Evolutionary conservation across 1,140 invertebrate genomes (phyloP).

Genomic region (Drosophila bocqueti): DNA sequence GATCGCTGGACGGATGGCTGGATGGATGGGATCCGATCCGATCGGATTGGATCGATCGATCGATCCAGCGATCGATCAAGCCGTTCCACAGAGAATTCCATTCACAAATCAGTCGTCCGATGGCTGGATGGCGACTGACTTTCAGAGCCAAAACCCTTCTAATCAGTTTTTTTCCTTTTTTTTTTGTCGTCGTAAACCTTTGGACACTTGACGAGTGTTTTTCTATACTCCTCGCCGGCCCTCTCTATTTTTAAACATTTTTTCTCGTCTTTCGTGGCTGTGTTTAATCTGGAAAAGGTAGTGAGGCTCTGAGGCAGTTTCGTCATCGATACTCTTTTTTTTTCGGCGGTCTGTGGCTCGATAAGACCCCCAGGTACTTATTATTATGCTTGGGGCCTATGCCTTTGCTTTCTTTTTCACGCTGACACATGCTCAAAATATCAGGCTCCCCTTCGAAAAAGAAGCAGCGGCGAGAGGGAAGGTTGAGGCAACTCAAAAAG

Average conservation of each 20-base stretch:
- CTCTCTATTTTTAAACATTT: slow-evolving; percentile 44
- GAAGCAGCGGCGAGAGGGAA: neutral
- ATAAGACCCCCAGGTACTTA: slow-evolving; percentile 57
- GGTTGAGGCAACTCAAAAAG: neutral
- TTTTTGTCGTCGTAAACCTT: slow-evolving; percentile 39
- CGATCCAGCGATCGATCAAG: slow-evolving; percentile 36
- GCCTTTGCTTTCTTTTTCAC: slow-evolving; percentile 71
- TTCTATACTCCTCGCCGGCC: slow-evolving; percentile 17
- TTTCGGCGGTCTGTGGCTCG: slow-evolving; percentile 24
- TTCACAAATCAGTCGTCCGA: slow-evolving; percentile 73
- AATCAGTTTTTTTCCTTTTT: slow-evolving; percentile 56
- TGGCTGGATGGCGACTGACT: slow-evolving; percentile 37
- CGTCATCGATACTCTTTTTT: slow-evolving; percentile 60
- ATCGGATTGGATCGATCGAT: slow-evolving; percentile 17
- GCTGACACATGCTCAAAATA: slow-evolving; percentile 65
- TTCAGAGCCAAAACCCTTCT: slow-evolving; percentile 50
- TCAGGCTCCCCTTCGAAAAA: slow-evolving; percentile 19
- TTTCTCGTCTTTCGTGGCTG: slow-evolving; percentile 14
- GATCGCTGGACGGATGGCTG: slow-evolving; percentile 8
- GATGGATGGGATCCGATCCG: neutral
- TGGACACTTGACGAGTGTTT: slow-evolving; percentile 44
- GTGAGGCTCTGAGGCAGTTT: slow-evolving; percentile 41
- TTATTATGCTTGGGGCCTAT: slow-evolving; percentile 29
- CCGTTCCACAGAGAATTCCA: slow-evolving; percentile 56
- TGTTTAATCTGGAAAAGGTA: slow-evolving; percentile 40